Conservation (phyloP, 2,888 invertebrate species). For the Invenusta paracnida region DNA sequence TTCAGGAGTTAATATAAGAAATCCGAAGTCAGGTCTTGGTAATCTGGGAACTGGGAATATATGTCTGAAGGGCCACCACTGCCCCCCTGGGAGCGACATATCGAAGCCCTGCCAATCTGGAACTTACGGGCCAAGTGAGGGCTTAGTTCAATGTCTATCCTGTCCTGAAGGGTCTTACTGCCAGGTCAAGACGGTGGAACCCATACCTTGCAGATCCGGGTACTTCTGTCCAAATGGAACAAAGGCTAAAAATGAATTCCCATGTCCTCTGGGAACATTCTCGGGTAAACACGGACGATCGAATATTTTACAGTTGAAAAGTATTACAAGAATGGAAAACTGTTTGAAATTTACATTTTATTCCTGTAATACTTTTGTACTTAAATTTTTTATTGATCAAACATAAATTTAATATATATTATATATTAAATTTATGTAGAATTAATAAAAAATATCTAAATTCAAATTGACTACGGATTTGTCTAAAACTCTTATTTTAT, state of each 20-base stretch:
- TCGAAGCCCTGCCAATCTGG: neutral
- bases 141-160: neutral
- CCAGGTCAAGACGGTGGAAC: slow-evolving; percentile 53
- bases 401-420: too few species aligned
- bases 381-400: too few species aligned
- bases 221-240: slow-evolving; percentile 53
- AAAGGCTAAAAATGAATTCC: slow-evolving; percentile 49
- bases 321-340: too few species aligned
- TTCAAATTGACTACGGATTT: too few species aligned
- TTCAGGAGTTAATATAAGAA: neutral
- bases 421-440: too few species aligned
- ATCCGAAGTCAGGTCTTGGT: neutral
- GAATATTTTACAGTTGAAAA: too few species aligned
- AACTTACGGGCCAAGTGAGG: neutral
- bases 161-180: slow-evolving; percentile 55
- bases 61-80: neutral
- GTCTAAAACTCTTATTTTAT: too few species aligned
- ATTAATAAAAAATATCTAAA: too few species aligned
- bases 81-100: neutral
- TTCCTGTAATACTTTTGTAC: too few species aligned
- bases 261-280: slow-evolving; percentile 52
- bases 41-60: neutral
- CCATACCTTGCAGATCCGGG: slow-evolving; percentile 53
- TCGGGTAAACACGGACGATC: too few species aligned
- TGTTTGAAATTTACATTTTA: too few species aligned